These are phyloP conservation scores for Antennarius maculatus DNA, from an alignment of 2,797 vertebrate species.

Conservation along the genomic window DNA sequence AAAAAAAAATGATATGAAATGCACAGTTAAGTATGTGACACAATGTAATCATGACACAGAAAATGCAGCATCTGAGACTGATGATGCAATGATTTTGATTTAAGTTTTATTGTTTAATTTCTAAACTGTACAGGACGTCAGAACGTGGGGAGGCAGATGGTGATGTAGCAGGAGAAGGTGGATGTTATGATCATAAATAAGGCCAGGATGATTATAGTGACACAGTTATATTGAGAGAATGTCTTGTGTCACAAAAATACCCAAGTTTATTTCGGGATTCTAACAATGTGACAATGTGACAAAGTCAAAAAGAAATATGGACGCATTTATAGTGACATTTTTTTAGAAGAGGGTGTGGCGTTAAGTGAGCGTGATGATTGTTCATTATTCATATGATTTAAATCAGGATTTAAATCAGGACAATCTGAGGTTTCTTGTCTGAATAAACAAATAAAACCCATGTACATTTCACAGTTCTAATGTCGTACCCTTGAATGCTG, in stretches of 20 bases:
- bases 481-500: neutral
- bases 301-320: constrained; percentile 1
- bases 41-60: neutral
- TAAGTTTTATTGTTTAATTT: neutral
- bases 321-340: neutral
- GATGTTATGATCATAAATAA: neutral
- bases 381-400: constrained; percentile 29
- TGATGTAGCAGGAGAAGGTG: neutral
- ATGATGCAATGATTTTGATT: neutral
- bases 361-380: constrained; percentile 10
- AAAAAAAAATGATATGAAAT: constrained; percentile 1
- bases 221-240: neutral
- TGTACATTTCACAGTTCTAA: too few species aligned
- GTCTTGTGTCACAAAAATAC: neutral
- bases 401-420: constrained; percentile 18
- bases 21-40: constrained; percentile 17
- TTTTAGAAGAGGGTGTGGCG: neutral
- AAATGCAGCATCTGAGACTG: neutral
- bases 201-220: constrained; percentile 7
- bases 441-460: neutral
- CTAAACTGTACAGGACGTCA: neutral
- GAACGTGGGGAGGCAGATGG: neutral
- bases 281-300: constrained; percentile 7
- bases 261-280: neutral
- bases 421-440: constrained; percentile 17